phyloP scores from a whole-genome alignment of 2,113 vertebrate species.

The Xyliphius kryptos region DNA sequence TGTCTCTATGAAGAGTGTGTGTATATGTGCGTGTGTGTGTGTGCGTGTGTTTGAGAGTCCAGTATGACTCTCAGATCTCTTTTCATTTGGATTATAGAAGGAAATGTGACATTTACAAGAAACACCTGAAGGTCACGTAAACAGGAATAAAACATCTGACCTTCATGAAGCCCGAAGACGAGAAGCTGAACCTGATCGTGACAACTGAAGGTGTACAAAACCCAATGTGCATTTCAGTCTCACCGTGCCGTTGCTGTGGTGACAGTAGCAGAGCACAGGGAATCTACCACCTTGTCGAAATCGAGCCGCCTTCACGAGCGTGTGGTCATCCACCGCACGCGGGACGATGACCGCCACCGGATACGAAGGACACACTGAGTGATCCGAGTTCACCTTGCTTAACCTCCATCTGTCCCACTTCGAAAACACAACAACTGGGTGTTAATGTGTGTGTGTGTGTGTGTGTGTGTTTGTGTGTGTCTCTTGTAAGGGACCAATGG shows the following conservation, averaged over 20 bases:
- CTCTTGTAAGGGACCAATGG: no score
- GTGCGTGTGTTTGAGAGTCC: no score
- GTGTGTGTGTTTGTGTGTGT: background rate
- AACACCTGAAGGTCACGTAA: no score
- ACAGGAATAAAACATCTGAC: no score
- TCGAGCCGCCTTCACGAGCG: constrained; percentile 57
- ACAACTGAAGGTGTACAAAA: no score
- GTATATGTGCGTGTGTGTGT: no score
- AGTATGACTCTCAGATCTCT: no score
- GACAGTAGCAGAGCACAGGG: constrained; percentile 74
- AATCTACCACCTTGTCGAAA: constrained; percentile 77
- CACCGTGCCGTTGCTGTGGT: constrained; percentile 66
- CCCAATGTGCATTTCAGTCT: constrained; percentile 33
- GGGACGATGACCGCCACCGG: constrained; percentile 66
- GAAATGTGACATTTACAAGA: no score
- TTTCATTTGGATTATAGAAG: no score
- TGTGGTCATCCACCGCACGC: constrained; percentile 46
- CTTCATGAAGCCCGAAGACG: no score
- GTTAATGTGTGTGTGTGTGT: background rate
- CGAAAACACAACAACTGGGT: constrained; percentile 16
- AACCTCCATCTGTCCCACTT: constrained; percentile 73
- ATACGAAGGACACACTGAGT: constrained; percentile 68
- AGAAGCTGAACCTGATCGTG: background rate
- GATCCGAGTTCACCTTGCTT: constrained; percentile 68
- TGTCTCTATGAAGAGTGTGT: no score